phyloP scores from a whole-genome alignment of 1,140 invertebrate genomes.

The Cardiocondyla obscurior region DNA sequence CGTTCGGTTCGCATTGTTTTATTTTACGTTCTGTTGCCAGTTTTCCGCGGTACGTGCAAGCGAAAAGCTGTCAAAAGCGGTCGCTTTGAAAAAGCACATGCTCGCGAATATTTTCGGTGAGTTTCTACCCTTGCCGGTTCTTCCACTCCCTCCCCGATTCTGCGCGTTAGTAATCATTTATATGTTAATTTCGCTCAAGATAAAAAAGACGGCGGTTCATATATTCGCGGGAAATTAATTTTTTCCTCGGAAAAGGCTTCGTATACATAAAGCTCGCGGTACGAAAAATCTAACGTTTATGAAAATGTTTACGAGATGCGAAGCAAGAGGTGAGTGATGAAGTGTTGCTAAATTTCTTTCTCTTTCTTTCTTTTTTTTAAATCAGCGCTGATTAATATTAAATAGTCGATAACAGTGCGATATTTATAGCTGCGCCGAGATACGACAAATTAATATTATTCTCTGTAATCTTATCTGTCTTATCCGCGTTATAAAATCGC shows the following conservation, averaged over 20 bases:
- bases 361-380: not conserved
- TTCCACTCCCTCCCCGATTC: constrained; percentile 1
- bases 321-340: not conserved
- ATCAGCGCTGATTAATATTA: not conserved
- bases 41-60: not conserved
- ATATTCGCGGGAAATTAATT: not conserved
- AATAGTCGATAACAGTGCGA: not conserved
- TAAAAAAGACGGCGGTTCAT: not conserved
- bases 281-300: not conserved
- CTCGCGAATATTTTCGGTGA: constrained; percentile 15
- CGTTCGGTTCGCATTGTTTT: constrained; percentile 31
- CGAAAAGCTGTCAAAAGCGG: constrained; percentile 44
- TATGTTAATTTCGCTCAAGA: constrained; percentile 23
- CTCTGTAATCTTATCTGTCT: too few species aligned
- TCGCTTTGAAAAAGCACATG: constrained; percentile 10
- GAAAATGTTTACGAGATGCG: not conserved
- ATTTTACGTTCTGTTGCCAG: not conserved
- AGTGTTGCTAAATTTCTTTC: too few species aligned
- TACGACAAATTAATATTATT: constrained; percentile 1
- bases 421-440: too few species aligned
- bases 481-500: not conserved
- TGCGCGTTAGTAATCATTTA: constrained; percentile 3
- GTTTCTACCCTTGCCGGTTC: not conserved
- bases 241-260: not conserved
- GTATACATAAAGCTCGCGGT: not conserved